Base-by-base conservation (phyloP, 2,113 vertebrate genomes). In the Nyctibius bracteatus region DNA sequence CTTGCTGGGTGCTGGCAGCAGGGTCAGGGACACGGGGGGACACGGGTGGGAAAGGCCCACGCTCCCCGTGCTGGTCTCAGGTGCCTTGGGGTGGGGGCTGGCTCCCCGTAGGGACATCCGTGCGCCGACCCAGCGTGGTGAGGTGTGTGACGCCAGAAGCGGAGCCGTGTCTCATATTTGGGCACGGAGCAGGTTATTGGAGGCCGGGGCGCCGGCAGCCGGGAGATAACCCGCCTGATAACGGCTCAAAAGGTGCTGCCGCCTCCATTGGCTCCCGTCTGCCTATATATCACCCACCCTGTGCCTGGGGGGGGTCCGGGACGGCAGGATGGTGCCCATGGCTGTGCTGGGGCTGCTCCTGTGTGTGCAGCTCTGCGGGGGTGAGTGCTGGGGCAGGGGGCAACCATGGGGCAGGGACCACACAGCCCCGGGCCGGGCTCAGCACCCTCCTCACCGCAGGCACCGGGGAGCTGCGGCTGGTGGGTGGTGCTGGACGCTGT, bases 171-270 rank as follows among this genome's bases (percentile, higher is more conserved):
- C 30, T 88, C 95, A 94, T 96, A 96, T 96, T 91, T 93, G 95
- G 95, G 93, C 87, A 96, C 5, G 12, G 57, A 88, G 90, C 84
- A 93, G 61, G 30, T 91, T 88, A 96, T 94, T 96, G 92, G 95
- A 72, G 92, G 90, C 74, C 28, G 52, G 12, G 86, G 67, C 75
- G 54, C 51, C 8, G 1, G 3, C 57, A 47, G 57, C 14, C 1
- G n/a, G 62, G 46, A n/a, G 93, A 91, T 93, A 17, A 28, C 55
- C 55, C 18, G 0, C 27, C 57, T 61, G 88, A 89, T 96, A 96
- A 93, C 44, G 31, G 55, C 61, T 19, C 75, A 24, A 9, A 27
- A 2, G 74, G 65, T 37, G 80, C 70, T 7, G 71, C 63, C 2
- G 17, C 66, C 27, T 37, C 12, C 75, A 39, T 16, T 24, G 90